Evolutionary conservation across 1,140 invertebrate genomes (phyloP).

Genomic region (Nasonia longicornis): DNA sequence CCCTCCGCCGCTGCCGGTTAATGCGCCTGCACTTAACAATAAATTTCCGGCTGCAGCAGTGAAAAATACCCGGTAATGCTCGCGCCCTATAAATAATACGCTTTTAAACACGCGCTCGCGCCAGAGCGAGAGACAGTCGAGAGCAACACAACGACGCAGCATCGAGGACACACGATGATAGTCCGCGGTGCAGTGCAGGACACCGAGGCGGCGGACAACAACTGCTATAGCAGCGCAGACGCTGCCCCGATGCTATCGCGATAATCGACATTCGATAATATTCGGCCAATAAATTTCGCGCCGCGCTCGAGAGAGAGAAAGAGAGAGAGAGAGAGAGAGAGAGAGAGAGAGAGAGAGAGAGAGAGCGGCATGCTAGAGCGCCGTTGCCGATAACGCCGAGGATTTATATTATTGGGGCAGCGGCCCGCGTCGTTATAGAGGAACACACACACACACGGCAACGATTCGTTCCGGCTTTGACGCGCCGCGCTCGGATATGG

Average conservation of each 20-base stretch:
- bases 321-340: too few relatives aligned
- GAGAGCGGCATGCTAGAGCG: neutral
- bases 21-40: constrained; percentile 34
- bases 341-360: too few relatives aligned
- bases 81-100: constrained; percentile 39
- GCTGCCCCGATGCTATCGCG: constrained; percentile 44
- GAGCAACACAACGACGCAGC: neutral
- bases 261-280: constrained; percentile 48
- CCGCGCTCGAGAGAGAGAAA: neutral
- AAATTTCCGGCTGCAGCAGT: constrained; percentile 28
- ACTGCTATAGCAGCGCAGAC: neutral
- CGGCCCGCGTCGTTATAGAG: neutral
- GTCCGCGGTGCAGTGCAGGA: neutral
- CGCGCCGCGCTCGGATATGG: neutral
- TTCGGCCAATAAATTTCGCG: constrained; percentile 43
- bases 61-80: constrained; percentile 23
- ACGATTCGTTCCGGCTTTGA: constrained; percentile 37
- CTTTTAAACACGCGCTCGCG: constrained; percentile 38
- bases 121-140: neutral
- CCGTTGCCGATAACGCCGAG: constrained; percentile 32
- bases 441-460: neutral
- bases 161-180: constrained; percentile 14
- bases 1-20: neutral
- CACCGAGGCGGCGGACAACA: neutral
- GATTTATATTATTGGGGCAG: constrained; percentile 37